These are phyloP conservation scores for Arnoldichthys spilopterus DNA, from an alignment of 2,797 vertebrate genomes.

Conservation along the genomic window DNA sequence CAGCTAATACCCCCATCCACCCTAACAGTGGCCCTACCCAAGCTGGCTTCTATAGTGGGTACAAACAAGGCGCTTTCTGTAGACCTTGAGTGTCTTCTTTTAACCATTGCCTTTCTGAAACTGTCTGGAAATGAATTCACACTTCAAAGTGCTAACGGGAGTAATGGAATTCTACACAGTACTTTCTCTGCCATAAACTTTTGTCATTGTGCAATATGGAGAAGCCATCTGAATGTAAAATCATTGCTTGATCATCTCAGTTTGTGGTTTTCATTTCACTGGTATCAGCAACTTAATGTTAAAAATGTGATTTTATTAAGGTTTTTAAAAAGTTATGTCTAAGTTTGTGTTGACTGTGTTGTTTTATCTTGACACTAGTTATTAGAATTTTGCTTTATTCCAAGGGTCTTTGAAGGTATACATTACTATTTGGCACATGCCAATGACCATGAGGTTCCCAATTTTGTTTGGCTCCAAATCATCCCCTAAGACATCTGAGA, in stretches of 20 bases:
- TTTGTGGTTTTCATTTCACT: slow-evolving; percentile 22
- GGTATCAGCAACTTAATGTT: neutral
- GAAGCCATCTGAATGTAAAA: slow-evolving; percentile 51
- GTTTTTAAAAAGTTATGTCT: slow-evolving; percentile 3
- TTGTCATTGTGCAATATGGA: slow-evolving; percentile 38
- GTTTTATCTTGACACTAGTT: slow-evolving; percentile 2
- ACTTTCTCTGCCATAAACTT: slow-evolving; percentile 34
- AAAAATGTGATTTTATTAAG: neutral
- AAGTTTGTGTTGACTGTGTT: slow-evolving; percentile 26
- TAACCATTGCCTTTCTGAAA: slow-evolving; percentile 25
- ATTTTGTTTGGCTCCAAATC: neutral
- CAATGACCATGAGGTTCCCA: neutral
- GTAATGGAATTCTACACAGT: slow-evolving; percentile 33
- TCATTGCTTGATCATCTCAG: slow-evolving; percentile 29
- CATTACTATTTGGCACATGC: neutral
- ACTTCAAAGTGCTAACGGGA: slow-evolving; percentile 13
- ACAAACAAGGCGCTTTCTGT: slow-evolving; percentile 15
- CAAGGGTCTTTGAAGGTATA: neutral
- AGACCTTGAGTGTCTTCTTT: neutral
- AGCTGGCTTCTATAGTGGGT: slow-evolving; percentile 25
- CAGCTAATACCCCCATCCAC: slow-evolving; percentile 42
- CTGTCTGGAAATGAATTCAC: slow-evolving; percentile 2
- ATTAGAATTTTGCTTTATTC: neutral
- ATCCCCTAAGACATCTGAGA: neutral
- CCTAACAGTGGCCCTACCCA: slow-evolving; percentile 1